Percentiles rank a stretch among this genome's conserved stretches.
phyloP scores from a whole-genome alignment of 2,888 invertebrate genomes.

The Agonum fuliginosum region DNA sequence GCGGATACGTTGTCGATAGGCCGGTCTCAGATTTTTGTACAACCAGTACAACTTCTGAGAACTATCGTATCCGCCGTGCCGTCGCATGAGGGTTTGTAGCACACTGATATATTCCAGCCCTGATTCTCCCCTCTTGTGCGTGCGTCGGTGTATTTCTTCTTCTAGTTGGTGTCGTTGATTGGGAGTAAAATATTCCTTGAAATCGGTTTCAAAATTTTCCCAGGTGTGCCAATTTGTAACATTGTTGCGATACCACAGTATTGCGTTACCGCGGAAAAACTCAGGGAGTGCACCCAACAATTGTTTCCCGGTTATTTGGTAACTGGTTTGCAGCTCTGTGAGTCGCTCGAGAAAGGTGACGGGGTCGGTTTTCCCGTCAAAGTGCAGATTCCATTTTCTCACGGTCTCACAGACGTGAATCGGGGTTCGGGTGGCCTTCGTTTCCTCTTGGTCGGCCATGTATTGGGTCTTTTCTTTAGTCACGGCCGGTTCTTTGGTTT shows the following conservation, averaged over 20 bases:
- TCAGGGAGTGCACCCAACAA: slow-evolving; percentile 1
- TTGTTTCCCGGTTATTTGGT: too few relatives aligned
- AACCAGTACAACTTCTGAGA: background rate
- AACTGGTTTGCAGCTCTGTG: too few relatives aligned
- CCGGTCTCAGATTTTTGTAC: slow-evolving; percentile 1
- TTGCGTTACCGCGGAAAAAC: background rate
- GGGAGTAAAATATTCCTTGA: background rate
- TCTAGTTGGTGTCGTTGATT: background rate
- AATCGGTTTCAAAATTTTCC: background rate
- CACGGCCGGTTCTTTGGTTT: too few relatives aligned
- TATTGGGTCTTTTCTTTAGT: too few relatives aligned
- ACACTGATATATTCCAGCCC: background rate
- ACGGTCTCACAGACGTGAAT: too few relatives aligned
- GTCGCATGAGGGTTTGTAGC: slow-evolving; percentile 14
- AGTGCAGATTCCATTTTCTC: too few relatives aligned
- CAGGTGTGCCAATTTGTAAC: too few relatives aligned
- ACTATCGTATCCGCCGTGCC: background rate
- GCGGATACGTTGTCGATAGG: background rate
- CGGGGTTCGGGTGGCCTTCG: too few relatives aligned
- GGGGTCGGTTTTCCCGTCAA: too few relatives aligned
- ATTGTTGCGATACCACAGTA: slow-evolving; percentile 1
- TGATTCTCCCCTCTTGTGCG: too few relatives aligned
- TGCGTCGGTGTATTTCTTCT: background rate
- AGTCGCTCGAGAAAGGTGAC: too few relatives aligned
- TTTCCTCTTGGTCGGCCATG: too few relatives aligned